Base-by-base conservation (phyloP, 2,797 vertebrate genomes). In the Cercopithecus hamlyni region DNA sequence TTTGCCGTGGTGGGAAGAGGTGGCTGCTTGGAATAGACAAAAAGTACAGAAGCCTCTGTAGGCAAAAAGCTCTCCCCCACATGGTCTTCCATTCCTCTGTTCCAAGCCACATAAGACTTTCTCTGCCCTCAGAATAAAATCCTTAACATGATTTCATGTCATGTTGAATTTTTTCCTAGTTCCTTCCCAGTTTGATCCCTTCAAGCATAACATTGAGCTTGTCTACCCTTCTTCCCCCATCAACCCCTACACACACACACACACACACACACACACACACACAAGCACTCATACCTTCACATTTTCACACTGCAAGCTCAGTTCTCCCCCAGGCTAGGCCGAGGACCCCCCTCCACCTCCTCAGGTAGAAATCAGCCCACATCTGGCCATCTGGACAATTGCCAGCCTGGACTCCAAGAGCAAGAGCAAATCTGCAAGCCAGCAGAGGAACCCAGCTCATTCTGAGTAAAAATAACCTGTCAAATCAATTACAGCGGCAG, bases 391-490 rank as follows among this genome's bases (percentile, higher is more conserved):
- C 76, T 94, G 93, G 89, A 70, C 81, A n/a, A 52, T 17, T 7
- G 43, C 93, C 22, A 33, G 55, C 81, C 48, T 6, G 36, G 58
- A 80, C 83, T 84, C 81, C 26, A 52, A 41, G 87, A 95, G 70
- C 90, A 61, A 92, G 17, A 93, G 94, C 55, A 41, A 73, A 77
- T 88, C 58, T 19, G 10, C 43, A 26, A 77, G 97, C 96, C 17
- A 73, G 85, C 64, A 64, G 93, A 97, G 98, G 97, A 90, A 57
- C 93, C 67, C 36, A 85, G 96, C 93, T 98, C 70, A 14, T 96
- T 98, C 94, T 55, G 96, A 97, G 97, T 97, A 98, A 97, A 98
- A 98, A 97, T 98, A 97, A 92, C 98, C 98, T 98, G 98, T 98
- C 98, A 98, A 97, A 97, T 98, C 98, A 98, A 98, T 98, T 96